A percentile compares a stretch with the other conserved stretches of the same genome.
These are phyloP conservation scores for Andrena bucephala DNA, from an alignment of 2,888 invertebrate species.

Conservation along the genomic window DNA sequence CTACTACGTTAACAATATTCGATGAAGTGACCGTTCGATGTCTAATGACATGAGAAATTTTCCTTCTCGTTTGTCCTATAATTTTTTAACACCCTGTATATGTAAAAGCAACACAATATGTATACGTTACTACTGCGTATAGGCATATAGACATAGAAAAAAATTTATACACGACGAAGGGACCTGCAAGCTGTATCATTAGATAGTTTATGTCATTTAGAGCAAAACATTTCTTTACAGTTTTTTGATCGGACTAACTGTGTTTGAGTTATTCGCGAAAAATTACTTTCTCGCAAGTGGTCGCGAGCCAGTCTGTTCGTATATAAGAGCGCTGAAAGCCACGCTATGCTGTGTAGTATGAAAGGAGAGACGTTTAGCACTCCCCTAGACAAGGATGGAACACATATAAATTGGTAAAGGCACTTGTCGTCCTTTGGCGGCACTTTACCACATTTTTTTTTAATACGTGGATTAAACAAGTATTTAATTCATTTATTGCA, in stretches of 20 bases:
- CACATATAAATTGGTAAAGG: slow-evolving; percentile 84
- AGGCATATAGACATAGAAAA: not conserved
- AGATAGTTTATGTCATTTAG: not conserved
- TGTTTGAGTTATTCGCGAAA: slow-evolving; percentile 45
- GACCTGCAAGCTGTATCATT: not conserved
- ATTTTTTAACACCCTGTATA: too few relatives aligned
- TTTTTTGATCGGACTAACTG: not conserved
- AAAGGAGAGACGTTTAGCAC: slow-evolving; percentile 99
- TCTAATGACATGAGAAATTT: too few relatives aligned
- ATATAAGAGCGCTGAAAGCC: slow-evolving; percentile 76
- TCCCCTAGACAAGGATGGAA: slow-evolving; percentile 94
- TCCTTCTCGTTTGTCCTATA: too few relatives aligned
- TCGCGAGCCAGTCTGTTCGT: slow-evolving; percentile 45
- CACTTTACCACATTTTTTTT: slow-evolving; percentile 79
- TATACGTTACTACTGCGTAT: not conserved
- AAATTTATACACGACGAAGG: not conserved
- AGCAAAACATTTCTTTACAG: slow-evolving; percentile 10
- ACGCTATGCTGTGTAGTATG: slow-evolving; percentile 91
- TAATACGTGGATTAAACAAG: not conserved
- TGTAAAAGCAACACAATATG: not conserved
- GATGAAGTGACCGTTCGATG: too few relatives aligned
- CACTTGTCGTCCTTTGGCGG: slow-evolving; percentile 76
- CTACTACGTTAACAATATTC: too few relatives aligned
- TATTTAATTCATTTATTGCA: not conserved
- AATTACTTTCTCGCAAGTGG: slow-evolving; percentile 76